Conservation (phyloP, 2,888 invertebrate species). For the Cheilosia scutellata region DNA sequence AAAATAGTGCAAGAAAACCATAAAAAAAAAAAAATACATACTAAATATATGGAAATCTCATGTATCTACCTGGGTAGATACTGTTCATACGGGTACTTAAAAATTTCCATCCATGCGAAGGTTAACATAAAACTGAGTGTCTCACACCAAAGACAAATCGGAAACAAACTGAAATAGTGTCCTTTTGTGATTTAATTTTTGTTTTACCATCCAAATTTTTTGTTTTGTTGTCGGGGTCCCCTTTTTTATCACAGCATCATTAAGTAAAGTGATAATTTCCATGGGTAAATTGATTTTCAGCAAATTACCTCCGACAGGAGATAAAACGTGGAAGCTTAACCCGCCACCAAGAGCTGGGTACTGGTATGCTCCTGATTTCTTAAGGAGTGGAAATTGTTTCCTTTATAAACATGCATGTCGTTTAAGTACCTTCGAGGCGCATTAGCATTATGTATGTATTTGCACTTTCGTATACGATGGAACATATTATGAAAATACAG, state of each 20-base stretch:
- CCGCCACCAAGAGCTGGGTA: not conserved
- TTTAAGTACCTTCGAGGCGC: not conserved
- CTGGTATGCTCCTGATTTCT: no score
- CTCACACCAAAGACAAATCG: conserved; percentile 30
- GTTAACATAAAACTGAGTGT: conserved; percentile 59
- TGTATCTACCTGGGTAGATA: no score
- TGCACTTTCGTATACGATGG: conserved; percentile 16
- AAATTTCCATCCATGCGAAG: no score
- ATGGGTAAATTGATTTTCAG: conserved; percentile 67
- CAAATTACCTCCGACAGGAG: conserved; percentile 51
- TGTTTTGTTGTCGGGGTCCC: conserved; percentile 32
- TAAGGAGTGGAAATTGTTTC: not conserved
- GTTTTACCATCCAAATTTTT: conserved; percentile 5
- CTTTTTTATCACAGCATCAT: conserved; percentile 53
- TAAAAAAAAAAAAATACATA: no score
- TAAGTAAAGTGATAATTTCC: conserved; percentile 70
- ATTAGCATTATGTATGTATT: conserved; percentile 24
- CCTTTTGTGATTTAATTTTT: conserved; percentile 66
- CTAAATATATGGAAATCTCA: no score
- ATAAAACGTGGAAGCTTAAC: conserved; percentile 2
- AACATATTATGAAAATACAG: not conserved
- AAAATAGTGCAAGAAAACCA: no score
- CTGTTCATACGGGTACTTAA: no score
- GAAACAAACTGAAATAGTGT: conserved; percentile 56
- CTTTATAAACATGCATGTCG: not conserved